Evolutionary conservation across 2,888 invertebrate species (phyloP), one percentile per base, ranked within the genome.

Genomic region (Tridacna crocea): DNA sequence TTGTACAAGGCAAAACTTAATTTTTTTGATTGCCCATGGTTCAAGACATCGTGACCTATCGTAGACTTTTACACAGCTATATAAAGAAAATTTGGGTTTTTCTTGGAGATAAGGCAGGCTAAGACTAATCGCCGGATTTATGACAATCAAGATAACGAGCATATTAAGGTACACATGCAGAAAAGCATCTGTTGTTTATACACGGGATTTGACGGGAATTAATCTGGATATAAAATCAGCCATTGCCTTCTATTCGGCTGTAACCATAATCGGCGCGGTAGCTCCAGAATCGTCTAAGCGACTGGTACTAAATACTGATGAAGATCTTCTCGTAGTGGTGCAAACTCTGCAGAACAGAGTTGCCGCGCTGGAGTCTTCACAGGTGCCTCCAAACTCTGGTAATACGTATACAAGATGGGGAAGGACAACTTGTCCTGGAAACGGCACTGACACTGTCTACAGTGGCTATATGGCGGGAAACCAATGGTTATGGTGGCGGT

Each of bases 401-500:
- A 51, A 65, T 17, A 72, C 72, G n/a, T 77, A 61, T 26, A 24
- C 72, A 13, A 24, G 77, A 19, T 77, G 77, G 77, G 77, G 77
- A 1, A 70, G 36, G 27, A 77, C 63, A 1, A 63, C 47, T 46
- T 77, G 77, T 26, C 77, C 77, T 8, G 72, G 72, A 36, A 70
- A 70, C 26, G 77, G 77, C n/a, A n/a, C 77, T 19, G 72, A 77
- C 15, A 8, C 61, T 17, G 72, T 77, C 8, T 77, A 61, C 63
- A 61, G 24, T 13, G 77, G 77, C 10, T 77, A 77, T n/a, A 72
- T 77, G n/a, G 77, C 61, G 13, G 77, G 77, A 0, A 72, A 61
- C 70, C 26, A 61, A 26, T 77, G 61, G 72, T 13, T 27, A 60
- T 26, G 72, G 77, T 26, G 77, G 77, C 11, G 77, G 77, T 36